phyloP scores from a whole-genome alignment of 2,113 vertebrate species.

The Butastur rufipennis region DNA sequence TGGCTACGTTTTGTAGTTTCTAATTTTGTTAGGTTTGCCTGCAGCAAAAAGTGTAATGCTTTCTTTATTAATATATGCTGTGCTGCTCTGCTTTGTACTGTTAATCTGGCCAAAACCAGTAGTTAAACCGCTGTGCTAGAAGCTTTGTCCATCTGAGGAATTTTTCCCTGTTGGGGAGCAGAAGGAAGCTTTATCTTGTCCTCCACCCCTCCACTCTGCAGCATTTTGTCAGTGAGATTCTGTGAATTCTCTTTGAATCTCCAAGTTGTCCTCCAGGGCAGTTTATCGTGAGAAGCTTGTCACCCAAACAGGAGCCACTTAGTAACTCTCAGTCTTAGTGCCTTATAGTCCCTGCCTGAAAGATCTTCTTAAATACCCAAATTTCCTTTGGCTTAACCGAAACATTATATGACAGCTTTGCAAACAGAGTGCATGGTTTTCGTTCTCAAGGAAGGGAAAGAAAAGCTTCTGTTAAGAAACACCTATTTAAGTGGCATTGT shows the following conservation, averaged over 20 bases:
- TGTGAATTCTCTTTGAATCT: background rate
- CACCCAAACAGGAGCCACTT: background rate
- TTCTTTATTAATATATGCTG: background rate
- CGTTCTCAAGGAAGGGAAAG: background rate
- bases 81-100: background rate
- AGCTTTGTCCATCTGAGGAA: background rate
- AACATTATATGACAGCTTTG: background rate
- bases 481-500: background rate
- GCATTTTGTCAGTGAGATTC: background rate
- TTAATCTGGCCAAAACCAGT: background rate
- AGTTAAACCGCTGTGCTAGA: fast-evolving
- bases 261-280: background rate
- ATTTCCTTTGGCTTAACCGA: background rate
- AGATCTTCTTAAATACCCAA: background rate
- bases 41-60: fast-evolving
- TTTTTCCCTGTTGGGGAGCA: background rate
- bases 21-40: background rate
- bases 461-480: background rate
- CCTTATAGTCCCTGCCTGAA: background rate
- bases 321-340: background rate
- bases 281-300: background rate
- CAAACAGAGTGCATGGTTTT: background rate
- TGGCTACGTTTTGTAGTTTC: fast-evolving
- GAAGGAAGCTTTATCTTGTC: background rate
- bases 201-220: background rate